phyloP scores from a whole-genome alignment of 2,888 invertebrate genomes.

The Gandaritis pyraliata region DNA sequence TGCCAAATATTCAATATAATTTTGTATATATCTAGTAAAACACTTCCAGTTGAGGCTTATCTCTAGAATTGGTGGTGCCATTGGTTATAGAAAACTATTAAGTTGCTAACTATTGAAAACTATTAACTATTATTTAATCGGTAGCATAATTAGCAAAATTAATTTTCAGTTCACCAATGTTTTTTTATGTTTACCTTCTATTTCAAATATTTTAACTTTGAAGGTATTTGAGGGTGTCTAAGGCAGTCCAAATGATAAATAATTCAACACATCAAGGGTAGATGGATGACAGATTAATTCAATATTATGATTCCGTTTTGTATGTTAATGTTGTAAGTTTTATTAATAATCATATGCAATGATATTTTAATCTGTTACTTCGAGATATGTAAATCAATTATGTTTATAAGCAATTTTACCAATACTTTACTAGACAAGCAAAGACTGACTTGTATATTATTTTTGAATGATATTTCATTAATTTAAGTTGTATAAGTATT shows the following conservation, averaged over 20 bases:
- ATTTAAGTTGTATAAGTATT: slow-evolving; percentile 53
- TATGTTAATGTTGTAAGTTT: not conserved
- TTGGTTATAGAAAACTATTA: slow-evolving; percentile 45
- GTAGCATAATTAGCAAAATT: slow-evolving; percentile 50
- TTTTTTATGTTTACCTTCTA: too few relatives aligned
- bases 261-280: too few relatives aligned
- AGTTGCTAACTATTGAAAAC: slow-evolving; percentile 55
- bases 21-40: slow-evolving; percentile 52
- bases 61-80: slow-evolving; percentile 56
- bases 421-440: slow-evolving; percentile 80
- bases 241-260: too few relatives aligned
- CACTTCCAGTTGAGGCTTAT: slow-evolving; percentile 64
- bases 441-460: slow-evolving; percentile 83
- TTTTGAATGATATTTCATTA: slow-evolving; percentile 68
- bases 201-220: too few relatives aligned
- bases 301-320: not conserved
- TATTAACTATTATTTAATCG: too few relatives aligned
- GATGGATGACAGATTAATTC: too few relatives aligned
- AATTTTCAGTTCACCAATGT: slow-evolving; percentile 5
- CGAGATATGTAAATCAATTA: slow-evolving; percentile 42
- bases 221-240: too few relatives aligned
- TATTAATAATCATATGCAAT: slow-evolving; percentile 29
- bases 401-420: slow-evolving; percentile 67
- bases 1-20: slow-evolving; percentile 77
- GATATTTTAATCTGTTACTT: slow-evolving; percentile 47